Evolutionary conservation across 2,888 invertebrate species (phyloP).

Genomic region (Mythimna ferrago): DNA sequence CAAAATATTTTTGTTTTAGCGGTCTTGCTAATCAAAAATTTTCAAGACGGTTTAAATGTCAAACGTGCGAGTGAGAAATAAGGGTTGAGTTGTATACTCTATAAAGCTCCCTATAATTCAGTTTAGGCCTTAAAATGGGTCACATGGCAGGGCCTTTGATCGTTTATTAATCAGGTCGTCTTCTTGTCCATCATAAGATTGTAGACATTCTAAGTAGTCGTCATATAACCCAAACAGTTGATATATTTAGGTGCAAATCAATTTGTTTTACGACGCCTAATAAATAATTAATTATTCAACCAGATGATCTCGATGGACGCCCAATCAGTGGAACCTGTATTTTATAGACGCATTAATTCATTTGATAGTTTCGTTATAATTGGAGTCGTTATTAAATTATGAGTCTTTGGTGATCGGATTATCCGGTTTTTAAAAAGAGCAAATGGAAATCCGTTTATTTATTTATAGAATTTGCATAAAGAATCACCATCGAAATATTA

Average conservation of each 20-base stretch:
- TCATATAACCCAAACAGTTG: slow-evolving; percentile 14
- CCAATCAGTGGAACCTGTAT: slow-evolving; percentile 57
- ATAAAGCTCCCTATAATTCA: too few species aligned
- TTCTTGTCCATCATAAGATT: background rate
- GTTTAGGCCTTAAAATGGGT: too few species aligned
- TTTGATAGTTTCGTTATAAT: slow-evolving; percentile 34
- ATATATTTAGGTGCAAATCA: slow-evolving; percentile 52
- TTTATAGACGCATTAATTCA: slow-evolving; percentile 44
- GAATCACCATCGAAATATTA: background rate
- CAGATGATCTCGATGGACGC: slow-evolving; percentile 46
- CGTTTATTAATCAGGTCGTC: background rate
- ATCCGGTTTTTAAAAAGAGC: background rate
- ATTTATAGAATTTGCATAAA: background rate
- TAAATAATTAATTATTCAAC: slow-evolving; percentile 69
- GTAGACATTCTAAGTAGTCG: slow-evolving; percentile 1
- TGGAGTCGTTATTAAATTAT: slow-evolving; percentile 10
- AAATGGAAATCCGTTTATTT: background rate
- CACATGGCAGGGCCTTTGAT: too few species aligned
- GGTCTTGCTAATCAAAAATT: too few species aligned
- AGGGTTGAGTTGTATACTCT: too few species aligned
- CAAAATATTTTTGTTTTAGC: too few species aligned
- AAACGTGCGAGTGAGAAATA: too few species aligned
- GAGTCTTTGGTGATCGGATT: background rate
- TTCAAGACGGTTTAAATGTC: too few species aligned
- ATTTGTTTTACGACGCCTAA: slow-evolving; percentile 55